Evolutionary conservation across 37 sponge, comb jelly and placozoan species (phyloP).

Genomic region (Axinella damicornis): DNA sequence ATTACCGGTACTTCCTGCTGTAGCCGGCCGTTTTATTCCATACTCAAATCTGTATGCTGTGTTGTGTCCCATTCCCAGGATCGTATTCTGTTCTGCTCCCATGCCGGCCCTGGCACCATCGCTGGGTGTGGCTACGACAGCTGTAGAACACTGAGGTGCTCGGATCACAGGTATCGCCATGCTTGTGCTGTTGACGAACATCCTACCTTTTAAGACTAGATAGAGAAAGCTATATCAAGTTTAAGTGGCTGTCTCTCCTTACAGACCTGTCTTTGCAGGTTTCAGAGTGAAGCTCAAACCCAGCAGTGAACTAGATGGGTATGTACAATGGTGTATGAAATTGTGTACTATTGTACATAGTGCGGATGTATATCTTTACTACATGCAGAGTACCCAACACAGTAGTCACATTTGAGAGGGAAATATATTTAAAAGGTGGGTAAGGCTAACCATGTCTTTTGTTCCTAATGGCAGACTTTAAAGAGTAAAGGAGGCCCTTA

Average conservation of each 20-base stretch:
- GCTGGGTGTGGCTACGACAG: constrained; percentile 59
- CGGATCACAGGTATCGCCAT: constrained; percentile 87
- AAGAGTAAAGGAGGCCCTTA: too few relatives aligned
- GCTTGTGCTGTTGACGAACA: too few relatives aligned
- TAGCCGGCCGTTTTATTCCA: too few relatives aligned
- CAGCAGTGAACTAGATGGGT: constrained; percentile 51
- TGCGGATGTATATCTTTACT: not conserved
- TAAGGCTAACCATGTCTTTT: not conserved
- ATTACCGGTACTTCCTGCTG: too few relatives aligned
- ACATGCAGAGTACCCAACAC: constrained; percentile 16
- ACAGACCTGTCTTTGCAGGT: constrained; percentile 17
- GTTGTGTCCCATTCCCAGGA: constrained; percentile 65
- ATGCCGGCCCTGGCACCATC: constrained; percentile 22
- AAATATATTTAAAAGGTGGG: constrained; percentile 56
- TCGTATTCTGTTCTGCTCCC: constrained; percentile 74
- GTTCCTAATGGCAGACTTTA: not conserved
- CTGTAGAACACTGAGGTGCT: constrained; percentile 39
- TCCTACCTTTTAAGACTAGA: too few relatives aligned
- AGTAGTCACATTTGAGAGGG: constrained; percentile 54
- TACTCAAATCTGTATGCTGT: too few relatives aligned
- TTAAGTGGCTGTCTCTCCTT: too few relatives aligned
- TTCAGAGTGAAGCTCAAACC: constrained; percentile 45
- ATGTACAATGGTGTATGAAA: constrained; percentile 7
- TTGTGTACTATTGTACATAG: constrained; percentile 52
- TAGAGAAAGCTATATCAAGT: too few relatives aligned